Conservation (phyloP, 2,888 invertebrate species). For the Gastracanthus pulcherrimus region DNA sequence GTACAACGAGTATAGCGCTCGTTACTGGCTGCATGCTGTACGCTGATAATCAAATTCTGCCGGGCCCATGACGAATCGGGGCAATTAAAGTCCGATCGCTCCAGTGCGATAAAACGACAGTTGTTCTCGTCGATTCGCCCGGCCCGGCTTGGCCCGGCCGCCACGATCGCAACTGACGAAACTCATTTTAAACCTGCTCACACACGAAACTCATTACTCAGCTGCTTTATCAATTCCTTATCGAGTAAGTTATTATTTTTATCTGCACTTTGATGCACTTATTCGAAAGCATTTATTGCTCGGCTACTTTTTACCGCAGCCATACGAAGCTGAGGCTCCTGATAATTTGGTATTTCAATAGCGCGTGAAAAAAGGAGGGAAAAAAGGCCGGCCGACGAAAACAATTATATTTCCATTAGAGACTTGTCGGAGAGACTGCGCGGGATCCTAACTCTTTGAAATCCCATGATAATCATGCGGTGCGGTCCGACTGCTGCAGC, state of each 20-base stretch:
- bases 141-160: slow-evolving; percentile 64
- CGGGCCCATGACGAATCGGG: slow-evolving; percentile 76
- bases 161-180: slow-evolving; percentile 42
- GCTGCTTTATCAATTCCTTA: slow-evolving; percentile 44
- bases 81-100: slow-evolving; percentile 76
- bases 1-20: slow-evolving; percentile 64
- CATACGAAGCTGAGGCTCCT: not conserved
- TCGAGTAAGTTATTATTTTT: slow-evolving; percentile 47
- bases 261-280: not conserved
- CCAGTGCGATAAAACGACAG: slow-evolving; percentile 71
- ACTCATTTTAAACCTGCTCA: slow-evolving; percentile 38
- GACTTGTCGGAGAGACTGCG: slow-evolving; percentile 46
- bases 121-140: slow-evolving; percentile 64
- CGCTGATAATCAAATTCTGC: slow-evolving; percentile 76
- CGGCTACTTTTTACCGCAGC: not conserved
- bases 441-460: slow-evolving; percentile 63
- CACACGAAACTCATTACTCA: slow-evolving; percentile 50
- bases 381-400: slow-evolving; percentile 29
- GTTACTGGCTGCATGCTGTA: slow-evolving; percentile 55
- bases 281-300: too few relatives aligned
- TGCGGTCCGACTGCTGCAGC: slow-evolving; percentile 37
- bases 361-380: slow-evolving; percentile 5
- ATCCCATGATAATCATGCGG: slow-evolving; percentile 67
- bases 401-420: slow-evolving; percentile 72
- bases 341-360: slow-evolving; percentile 26